phyloP scores from a whole-genome alignment of 1,140 invertebrate genomes.

The Charaxes varanes region DNA sequence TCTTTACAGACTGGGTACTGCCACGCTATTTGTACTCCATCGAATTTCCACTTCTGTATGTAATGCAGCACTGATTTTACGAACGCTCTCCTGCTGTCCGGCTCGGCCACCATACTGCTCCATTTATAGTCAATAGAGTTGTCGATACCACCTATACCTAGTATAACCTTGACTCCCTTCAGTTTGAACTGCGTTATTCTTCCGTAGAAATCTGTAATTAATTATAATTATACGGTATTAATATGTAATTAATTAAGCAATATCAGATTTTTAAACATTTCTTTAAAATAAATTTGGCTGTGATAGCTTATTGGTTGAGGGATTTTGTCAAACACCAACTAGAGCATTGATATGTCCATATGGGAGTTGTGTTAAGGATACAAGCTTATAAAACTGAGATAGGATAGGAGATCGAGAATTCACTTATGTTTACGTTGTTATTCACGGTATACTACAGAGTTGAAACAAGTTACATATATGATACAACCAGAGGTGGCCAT shows the following conservation, averaged over 20 bases:
- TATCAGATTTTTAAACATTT: too few species aligned
- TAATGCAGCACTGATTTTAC: constrained; percentile 78
- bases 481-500: too few species aligned
- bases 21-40: constrained; percentile 84
- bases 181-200: constrained; percentile 75
- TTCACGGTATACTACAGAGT: too few species aligned
- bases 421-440: too few species aligned
- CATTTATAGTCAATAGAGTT: constrained; percentile 81
- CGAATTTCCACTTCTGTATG: constrained; percentile 79
- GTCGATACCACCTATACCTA: constrained; percentile 84
- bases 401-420: too few species aligned
- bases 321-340: too few species aligned
- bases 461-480: too few species aligned
- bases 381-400: too few species aligned
- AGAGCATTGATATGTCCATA: too few species aligned
- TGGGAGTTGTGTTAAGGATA: too few species aligned
- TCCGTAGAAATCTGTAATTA: constrained; percentile 76
- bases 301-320: too few species aligned
- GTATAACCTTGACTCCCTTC: constrained; percentile 79
- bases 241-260: neutral
- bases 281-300: too few species aligned
- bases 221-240: neutral
- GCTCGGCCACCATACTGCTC: constrained; percentile 76
- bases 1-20: constrained; percentile 85
- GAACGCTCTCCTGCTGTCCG: constrained; percentile 75